Evolutionary conservation across 2,888 invertebrate genomes (phyloP).

Genomic region (Teleogryllus oceanicus): DNA sequence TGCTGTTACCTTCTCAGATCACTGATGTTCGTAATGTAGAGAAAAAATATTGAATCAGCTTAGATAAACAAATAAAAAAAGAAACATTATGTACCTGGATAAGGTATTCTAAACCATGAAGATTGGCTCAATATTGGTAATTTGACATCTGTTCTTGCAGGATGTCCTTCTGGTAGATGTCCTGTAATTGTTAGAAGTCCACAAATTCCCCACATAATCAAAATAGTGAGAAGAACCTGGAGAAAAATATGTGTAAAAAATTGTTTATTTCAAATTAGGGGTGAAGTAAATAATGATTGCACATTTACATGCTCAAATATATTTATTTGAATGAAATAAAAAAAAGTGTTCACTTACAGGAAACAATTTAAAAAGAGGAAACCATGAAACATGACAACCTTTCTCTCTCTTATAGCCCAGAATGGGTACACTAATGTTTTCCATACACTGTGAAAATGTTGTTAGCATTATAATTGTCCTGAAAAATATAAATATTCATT

Average conservation of each 20-base stretch:
- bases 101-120: slow-evolving; percentile 76
- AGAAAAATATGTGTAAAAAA: neutral
- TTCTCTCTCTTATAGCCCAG: slow-evolving; percentile 56
- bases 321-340: too few relatives aligned
- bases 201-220: slow-evolving; percentile 73
- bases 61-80: slow-evolving; percentile 12
- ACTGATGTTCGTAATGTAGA: neutral
- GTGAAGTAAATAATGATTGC: too few relatives aligned
- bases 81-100: slow-evolving; percentile 58
- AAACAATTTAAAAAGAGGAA: slow-evolving; percentile 73
- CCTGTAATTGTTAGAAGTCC: slow-evolving; percentile 63
- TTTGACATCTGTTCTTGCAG: slow-evolving; percentile 71
- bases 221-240: slow-evolving; percentile 70
- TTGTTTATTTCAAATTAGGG: too few relatives aligned
- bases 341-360: slow-evolving; percentile 56
- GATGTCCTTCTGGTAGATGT: slow-evolving; percentile 62
- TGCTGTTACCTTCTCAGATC: neutral
- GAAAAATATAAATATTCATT: slow-evolving; percentile 40
- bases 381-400: slow-evolving; percentile 59
- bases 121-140: slow-evolving; percentile 65
- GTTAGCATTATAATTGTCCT: slow-evolving; percentile 73
- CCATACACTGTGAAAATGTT: slow-evolving; percentile 74
- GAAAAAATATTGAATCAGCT: neutral
- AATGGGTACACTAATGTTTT: slow-evolving; percentile 61
- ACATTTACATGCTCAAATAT: too few relatives aligned